Evolutionary conservation across 2,888 invertebrate genomes (phyloP).

Genomic region (Drosophila aldrichi): DNA sequence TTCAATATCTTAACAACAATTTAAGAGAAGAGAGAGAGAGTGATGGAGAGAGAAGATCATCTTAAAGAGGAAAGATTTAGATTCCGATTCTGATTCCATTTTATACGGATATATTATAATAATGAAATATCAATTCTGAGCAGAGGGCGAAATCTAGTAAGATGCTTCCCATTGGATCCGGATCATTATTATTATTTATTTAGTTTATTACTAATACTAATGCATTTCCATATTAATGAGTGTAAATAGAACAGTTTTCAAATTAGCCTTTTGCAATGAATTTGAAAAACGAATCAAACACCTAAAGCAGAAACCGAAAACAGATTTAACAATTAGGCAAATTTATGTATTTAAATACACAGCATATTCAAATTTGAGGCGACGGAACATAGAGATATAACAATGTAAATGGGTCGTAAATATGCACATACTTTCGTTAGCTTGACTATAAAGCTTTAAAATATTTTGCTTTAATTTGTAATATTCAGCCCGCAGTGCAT

Average conservation of each 20-base stretch:
- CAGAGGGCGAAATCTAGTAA: no score
- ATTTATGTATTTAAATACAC: conserved; percentile 7
- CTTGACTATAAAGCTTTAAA: background rate
- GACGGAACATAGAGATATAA: conserved; percentile 13
- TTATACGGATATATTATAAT: no score
- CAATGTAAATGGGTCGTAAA: conserved; percentile 27
- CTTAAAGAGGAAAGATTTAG: no score
- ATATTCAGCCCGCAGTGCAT: conserved; percentile 5
- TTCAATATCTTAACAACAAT: no score
- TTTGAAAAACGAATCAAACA: background rate
- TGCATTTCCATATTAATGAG: background rate
- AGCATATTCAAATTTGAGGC: conserved; percentile 9
- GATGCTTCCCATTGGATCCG: no score
- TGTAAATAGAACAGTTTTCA: background rate
- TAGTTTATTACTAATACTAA: background rate
- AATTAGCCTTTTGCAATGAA: background rate
- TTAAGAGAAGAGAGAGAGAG: no score
- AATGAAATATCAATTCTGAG: no score
- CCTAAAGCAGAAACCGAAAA: conserved; percentile 2
- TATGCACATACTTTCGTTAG: conserved; percentile 26
- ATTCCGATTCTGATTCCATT: no score
- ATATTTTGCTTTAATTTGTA: conserved; percentile 12
- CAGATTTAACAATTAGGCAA: conserved; percentile 21
- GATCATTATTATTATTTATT: background rate
- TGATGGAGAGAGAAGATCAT: no score